These are phyloP conservation scores for Rhagoletis zephyria DNA, from an alignment of 1,140 invertebrate genomes.

Conservation along the genomic window DNA sequence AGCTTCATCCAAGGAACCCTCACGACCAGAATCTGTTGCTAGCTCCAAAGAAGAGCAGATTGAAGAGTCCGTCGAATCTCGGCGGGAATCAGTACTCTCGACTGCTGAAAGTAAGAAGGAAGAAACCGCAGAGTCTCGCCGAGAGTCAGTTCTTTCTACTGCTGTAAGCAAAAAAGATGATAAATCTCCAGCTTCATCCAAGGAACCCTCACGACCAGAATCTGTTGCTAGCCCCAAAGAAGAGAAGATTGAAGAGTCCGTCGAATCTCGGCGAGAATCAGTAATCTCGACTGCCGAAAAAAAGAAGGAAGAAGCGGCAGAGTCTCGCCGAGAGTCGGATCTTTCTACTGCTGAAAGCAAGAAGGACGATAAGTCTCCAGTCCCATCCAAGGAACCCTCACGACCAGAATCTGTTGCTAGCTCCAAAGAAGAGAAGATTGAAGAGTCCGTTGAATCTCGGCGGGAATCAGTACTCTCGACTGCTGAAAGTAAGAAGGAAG, in stretches of 20 bases:
- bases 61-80: background rate
- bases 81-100: background rate
- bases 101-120: conserved; percentile 56
- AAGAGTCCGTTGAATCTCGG: conserved; percentile 46
- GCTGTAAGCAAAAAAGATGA: conserved; percentile 13
- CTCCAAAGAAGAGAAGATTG: background rate
- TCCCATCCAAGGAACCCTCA: conserved; percentile 49
- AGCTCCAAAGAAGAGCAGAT: too few species aligned
- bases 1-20: conserved; percentile 60
- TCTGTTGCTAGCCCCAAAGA: too few species aligned
- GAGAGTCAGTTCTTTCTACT: too few species aligned
- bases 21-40: conserved; percentile 58
- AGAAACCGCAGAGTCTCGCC: conserved; percentile 51
- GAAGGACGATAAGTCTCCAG: conserved; percentile 2
- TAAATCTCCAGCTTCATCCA: conserved; percentile 51
- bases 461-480: conserved; percentile 56
- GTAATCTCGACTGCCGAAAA: background rate
- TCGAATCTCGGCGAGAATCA: too few species aligned
- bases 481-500: conserved; percentile 48
- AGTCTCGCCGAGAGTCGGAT: conserved; percentile 15
- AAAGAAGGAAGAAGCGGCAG: conserved; percentile 11
- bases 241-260: background rate
- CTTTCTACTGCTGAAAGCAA: conserved; percentile 25
- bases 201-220: too few species aligned
- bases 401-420: conserved; percentile 60